These are phyloP conservation scores for Vanessa cardui DNA, from an alignment of 2,888 invertebrate species.

Conservation along the genomic window DNA sequence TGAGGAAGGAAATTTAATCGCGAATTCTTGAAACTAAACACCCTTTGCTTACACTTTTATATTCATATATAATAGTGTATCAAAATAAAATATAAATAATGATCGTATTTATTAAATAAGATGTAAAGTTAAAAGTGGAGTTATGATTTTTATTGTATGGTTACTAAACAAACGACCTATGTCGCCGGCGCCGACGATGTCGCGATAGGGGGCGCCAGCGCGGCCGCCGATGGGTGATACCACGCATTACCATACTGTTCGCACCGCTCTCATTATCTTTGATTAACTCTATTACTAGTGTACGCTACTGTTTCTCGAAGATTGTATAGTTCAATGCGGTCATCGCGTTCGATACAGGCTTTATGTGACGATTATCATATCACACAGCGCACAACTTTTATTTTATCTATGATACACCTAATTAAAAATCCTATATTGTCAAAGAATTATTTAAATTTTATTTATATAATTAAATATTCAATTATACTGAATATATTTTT, in stretches of 20 bases:
- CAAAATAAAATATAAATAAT: too few relatives aligned
- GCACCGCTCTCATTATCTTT: conserved; percentile 60
- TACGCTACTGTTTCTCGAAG: conserved; percentile 26
- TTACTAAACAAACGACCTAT: conserved; percentile 37
- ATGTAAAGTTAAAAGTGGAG: conserved; percentile 8
- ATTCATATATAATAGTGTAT: too few relatives aligned
- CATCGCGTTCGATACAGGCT: not conserved
- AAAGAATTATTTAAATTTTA: too few relatives aligned
- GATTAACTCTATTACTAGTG: conserved; percentile 58
- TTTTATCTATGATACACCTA: not conserved
- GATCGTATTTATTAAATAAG: not conserved
- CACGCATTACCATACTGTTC: conserved; percentile 72
- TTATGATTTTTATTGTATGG: conserved; percentile 21
- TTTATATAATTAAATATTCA: too few relatives aligned
- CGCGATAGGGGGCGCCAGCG: conserved; percentile 65
- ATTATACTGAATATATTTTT: too few relatives aligned
- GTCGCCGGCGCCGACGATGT: conserved; percentile 65
- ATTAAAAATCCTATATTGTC: too few relatives aligned
- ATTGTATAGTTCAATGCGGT: conserved; percentile 23
- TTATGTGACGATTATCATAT: not conserved
- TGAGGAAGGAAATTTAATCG: too few relatives aligned
- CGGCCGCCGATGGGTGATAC: conserved; percentile 62
- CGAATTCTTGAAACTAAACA: too few relatives aligned
- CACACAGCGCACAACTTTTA: not conserved
- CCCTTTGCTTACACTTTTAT: too few relatives aligned